phyloP scores from a whole-genome alignment of 2,888 invertebrate species.

The Epinotia brunnichana region DNA sequence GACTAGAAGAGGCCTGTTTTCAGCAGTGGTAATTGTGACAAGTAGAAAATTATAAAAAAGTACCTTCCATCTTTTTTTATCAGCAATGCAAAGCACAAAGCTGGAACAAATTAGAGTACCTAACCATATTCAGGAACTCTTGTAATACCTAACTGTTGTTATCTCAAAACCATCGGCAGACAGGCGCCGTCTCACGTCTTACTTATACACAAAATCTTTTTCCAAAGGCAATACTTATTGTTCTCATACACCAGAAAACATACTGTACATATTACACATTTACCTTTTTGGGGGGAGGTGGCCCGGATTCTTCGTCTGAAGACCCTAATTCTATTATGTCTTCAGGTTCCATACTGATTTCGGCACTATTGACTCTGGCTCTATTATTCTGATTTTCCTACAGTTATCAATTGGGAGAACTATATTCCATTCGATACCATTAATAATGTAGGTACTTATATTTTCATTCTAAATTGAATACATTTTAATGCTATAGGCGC shows the following conservation, averaged over 20 bases:
- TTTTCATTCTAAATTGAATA: conserved; percentile 1
- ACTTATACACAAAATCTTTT: not conserved
- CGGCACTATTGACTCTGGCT: not conserved
- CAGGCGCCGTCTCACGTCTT: not conserved
- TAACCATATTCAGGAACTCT: too few species aligned
- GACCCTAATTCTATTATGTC: conserved; percentile 79
- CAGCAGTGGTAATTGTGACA: too few species aligned
- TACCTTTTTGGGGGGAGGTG: conserved; percentile 71
- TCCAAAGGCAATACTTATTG: not conserved
- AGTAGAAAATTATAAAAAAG: too few species aligned
- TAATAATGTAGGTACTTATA: conserved; percentile 1
- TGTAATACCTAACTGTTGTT: too few species aligned
- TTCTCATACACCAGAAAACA: too few species aligned
- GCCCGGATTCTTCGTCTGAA: conserved; percentile 75
- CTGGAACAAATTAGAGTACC: too few species aligned
- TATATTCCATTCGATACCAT: conserved; percentile 6
- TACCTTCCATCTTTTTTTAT: too few species aligned
- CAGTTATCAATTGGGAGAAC: not conserved
- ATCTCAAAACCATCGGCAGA: not conserved
- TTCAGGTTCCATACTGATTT: conserved; percentile 64
- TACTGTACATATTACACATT: not conserved
- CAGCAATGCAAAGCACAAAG: too few species aligned
- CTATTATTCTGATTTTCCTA: not conserved
- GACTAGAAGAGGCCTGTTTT: too few species aligned
- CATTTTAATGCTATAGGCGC: conserved; percentile 22